A percentile compares a stretch with the other conserved stretches of the same genome.
Evolutionary conservation across 2,113 vertebrate species (phyloP).

Genomic region (Campylomormyrus numenius): DNA sequence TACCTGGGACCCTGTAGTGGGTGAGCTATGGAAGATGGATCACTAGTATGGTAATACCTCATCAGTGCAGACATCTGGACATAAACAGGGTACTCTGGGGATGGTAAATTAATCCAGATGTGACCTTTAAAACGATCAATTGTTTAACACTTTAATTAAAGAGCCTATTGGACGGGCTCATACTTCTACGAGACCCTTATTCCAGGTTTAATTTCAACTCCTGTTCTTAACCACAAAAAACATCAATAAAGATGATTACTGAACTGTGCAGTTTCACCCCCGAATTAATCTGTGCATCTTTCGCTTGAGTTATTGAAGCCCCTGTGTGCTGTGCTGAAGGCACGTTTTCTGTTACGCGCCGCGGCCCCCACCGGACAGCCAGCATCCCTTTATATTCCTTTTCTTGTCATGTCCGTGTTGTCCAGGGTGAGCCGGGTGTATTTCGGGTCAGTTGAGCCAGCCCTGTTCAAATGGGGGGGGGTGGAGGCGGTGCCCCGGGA

Average conservation of each 20-base stretch:
- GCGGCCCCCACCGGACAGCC: not conserved
- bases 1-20: not conserved
- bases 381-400: not conserved
- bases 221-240: not conserved
- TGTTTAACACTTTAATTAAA: not conserved
- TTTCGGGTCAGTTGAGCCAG: not conserved
- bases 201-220: not conserved
- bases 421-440: not conserved
- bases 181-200: not conserved
- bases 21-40: not conserved
- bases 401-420: not conserved
- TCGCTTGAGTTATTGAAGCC: not conserved
- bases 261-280: not conserved
- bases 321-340: not conserved
- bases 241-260: constrained; percentile 1
- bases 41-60: not conserved
- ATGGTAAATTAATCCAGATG: not conserved
- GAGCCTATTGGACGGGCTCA: not conserved
- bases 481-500: not conserved
- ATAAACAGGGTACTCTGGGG: not conserved
- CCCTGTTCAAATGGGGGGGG: not conserved
- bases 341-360: not conserved
- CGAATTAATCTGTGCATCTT: not conserved
- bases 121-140: not conserved
- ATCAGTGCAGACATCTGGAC: not conserved